Evolutionary conservation across 1,140 invertebrate species (phyloP).

Genomic region (Neodiprion lecontei): DNA sequence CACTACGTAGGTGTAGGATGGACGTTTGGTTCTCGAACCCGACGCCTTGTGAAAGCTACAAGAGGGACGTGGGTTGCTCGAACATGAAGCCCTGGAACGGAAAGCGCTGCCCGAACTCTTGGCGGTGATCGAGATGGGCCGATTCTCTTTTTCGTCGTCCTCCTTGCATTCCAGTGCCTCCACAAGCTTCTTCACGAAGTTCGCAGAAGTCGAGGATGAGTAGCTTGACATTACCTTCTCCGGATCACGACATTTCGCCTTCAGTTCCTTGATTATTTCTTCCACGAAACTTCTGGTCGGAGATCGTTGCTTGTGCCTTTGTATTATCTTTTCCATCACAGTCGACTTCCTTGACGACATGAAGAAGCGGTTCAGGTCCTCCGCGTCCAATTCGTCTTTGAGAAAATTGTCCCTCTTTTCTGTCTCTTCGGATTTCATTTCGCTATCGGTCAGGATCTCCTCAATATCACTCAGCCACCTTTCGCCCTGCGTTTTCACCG

Average conservation of each 20-base stretch:
- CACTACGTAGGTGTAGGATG: too few species aligned
- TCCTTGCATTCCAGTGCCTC: conserved; percentile 21
- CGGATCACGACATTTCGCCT: conserved; percentile 14
- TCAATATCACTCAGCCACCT: too few species aligned
- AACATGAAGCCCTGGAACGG: conserved; percentile 4
- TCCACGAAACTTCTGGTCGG: conserved; percentile 15
- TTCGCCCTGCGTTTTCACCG: too few species aligned
- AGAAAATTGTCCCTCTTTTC: background rate
- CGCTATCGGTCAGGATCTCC: background rate
- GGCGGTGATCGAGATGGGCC: conserved; percentile 12
- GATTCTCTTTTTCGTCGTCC: background rate
- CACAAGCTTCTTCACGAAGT: conserved; percentile 31
- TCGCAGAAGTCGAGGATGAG: background rate
- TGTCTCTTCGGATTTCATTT: background rate
- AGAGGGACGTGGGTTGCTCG: too few species aligned
- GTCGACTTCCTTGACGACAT: background rate
- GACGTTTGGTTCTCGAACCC: too few species aligned
- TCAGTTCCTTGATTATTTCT: conserved; percentile 27
- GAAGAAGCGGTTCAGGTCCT: background rate
- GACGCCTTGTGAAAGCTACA: too few species aligned
- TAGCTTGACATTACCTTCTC: background rate
- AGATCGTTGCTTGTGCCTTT: background rate
- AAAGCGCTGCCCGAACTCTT: conserved; percentile 27
- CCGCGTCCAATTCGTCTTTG: background rate
- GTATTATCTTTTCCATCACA: conserved; percentile 16